Conservation (phyloP, 1,140 invertebrate species). For the Ips nitidus region DNA sequence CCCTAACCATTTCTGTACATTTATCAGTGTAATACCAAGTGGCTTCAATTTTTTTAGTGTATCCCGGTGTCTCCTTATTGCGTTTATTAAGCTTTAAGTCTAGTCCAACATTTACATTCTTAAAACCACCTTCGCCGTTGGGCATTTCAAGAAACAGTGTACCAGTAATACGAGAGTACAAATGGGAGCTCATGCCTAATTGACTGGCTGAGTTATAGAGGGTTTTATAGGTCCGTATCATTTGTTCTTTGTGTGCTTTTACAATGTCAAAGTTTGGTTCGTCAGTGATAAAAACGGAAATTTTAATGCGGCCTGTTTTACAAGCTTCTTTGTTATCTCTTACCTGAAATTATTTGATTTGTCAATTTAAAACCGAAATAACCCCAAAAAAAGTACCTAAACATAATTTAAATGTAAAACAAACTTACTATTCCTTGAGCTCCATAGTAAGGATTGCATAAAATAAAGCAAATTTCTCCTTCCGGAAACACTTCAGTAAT, state of each 20-base stretch:
- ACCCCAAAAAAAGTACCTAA: neutral
- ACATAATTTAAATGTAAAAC: neutral
- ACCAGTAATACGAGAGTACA: conserved; percentile 84
- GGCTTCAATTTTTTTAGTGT: conserved; percentile 70
- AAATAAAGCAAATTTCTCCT: conserved; percentile 71
- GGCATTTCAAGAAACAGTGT: conserved; percentile 66
- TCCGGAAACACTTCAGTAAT: conserved; percentile 73
- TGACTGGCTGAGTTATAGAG: conserved; percentile 44
- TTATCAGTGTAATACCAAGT: conserved; percentile 83
- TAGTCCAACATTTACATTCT: conserved; percentile 77
- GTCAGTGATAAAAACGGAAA: conserved; percentile 49
- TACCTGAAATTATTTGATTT: conserved; percentile 31
- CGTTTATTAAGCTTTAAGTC: conserved; percentile 91
- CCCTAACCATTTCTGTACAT: conserved; percentile 67
- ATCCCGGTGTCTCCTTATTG: conserved; percentile 75
- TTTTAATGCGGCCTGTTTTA: conserved; percentile 50
- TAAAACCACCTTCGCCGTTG: conserved; percentile 43
- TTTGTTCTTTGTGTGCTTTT: conserved; percentile 45
- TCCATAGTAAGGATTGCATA: conserved; percentile 80
- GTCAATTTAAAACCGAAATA: conserved; percentile 11
- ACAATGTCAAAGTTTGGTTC: conserved; percentile 53
- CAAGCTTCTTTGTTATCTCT: conserved; percentile 50
- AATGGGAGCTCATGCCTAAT: conserved; percentile 63
- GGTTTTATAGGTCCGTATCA: conserved; percentile 48
- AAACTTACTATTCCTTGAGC: conserved; percentile 66